Evolutionary conservation across 2,888 invertebrate species (phyloP).

Genomic region (Heliconius erato): DNA sequence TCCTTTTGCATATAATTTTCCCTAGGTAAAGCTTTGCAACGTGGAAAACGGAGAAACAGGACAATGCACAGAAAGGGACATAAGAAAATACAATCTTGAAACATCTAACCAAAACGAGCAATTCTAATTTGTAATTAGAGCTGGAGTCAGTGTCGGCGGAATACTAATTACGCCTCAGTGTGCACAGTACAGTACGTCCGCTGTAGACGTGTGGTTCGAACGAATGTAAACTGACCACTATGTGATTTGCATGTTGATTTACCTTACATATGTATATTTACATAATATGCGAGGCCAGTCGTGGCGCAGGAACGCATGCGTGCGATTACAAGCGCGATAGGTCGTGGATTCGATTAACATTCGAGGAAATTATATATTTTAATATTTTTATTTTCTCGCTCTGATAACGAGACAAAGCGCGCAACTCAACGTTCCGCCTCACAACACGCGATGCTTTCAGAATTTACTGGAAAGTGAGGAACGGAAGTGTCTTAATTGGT

Average conservation of each 20-base stretch:
- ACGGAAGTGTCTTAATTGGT: no score
- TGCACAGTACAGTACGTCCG: background rate
- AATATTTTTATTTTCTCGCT: background rate
- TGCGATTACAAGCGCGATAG: background rate
- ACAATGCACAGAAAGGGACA: background rate
- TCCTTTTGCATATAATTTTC: no score
- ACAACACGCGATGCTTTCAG: background rate
- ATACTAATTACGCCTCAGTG: conserved; percentile 24
- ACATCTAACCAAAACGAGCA: background rate
- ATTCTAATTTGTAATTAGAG: background rate
- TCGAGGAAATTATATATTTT: background rate
- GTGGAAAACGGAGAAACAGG: no score
- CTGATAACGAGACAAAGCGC: background rate
- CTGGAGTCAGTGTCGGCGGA: conserved; percentile 2
- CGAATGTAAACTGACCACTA: conserved; percentile 24
- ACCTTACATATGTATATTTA: background rate
- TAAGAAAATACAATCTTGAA: conserved; percentile 7
- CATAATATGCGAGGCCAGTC: background rate
- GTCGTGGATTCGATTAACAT: background rate
- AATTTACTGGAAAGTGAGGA: background rate
- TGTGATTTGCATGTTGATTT: conserved; percentile 24
- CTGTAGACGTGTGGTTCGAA: background rate
- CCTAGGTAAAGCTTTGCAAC: no score
- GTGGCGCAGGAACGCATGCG: background rate
- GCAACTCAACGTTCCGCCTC: background rate